Base-by-base conservation (phyloP, 2,797 vertebrate species). In the Schizothorax lantsangensis region DNA sequence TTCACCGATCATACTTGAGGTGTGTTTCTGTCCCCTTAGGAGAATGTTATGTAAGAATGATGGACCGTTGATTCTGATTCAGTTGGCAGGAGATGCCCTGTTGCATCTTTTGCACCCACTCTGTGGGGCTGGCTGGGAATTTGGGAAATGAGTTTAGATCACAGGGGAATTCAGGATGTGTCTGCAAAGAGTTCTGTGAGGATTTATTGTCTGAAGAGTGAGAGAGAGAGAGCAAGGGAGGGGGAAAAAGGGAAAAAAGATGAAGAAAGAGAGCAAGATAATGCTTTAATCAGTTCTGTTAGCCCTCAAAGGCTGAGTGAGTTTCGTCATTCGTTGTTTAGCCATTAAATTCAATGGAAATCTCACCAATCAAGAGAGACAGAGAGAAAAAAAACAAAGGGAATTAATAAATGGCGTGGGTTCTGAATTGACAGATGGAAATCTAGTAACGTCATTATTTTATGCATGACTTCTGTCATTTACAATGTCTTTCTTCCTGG, bases 371-470 rank as follows among this genome's bases (percentile, higher is more conserved):
- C 81, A 86, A 84, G 75, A 71, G 57, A 79, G 75, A 43, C 59
- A 40, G 59, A 30, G 26, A 52, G 17, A 75, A 8, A 77, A 62
- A 68, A 81, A 83, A 69, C 62, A 45, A 71, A 79, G 19, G 36
- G 68, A 85, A 54, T 69, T 33, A 49, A 69, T 54, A 57, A 85
- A 79, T 1, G 6, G 81, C 89, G 91, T 92, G 92, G 91, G 91
- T 89, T 91, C 74, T 66, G 79, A 89, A 84, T 90, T 91, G 84
- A 84, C 78, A 87, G 87, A 91, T 88, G 83, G 79, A 77, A 85
- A n/a, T 15, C 4, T 73, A 74, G 38, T 49, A 93, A 84, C 49
- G 87, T 92, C 89, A 90, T 90, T 94, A 77, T 94, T 93, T 91
- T 89, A 91, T 87, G 91, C 91, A 92, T 93, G 89, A 87, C 68